Evolutionary conservation across 2,888 invertebrate genomes (phyloP).

Genomic region (Drosophila histrio): DNA sequence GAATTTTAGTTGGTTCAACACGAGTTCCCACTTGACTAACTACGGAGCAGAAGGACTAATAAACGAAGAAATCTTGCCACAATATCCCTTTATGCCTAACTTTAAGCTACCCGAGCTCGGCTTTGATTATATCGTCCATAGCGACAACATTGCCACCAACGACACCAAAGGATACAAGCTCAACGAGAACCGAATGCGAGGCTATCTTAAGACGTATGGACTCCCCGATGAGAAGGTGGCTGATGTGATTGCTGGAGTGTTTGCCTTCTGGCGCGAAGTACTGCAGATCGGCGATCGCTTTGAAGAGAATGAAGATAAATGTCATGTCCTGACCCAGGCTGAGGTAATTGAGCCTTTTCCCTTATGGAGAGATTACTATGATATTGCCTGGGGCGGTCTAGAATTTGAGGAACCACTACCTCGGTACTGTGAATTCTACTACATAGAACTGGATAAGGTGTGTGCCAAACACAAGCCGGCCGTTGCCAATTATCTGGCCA

Average conservation of each 20-base stretch:
- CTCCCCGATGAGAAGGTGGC: constrained; percentile 56
- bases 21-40: constrained; percentile 80
- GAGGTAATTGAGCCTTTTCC: constrained; percentile 13
- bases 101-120: constrained; percentile 80
- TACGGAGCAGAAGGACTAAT: constrained; percentile 70
- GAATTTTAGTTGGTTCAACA: constrained; percentile 82
- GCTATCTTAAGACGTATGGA: constrained; percentile 67
- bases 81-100: constrained; percentile 76
- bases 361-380: constrained; percentile 69
- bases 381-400: constrained; percentile 75
- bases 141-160: constrained; percentile 77
- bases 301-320: constrained; percentile 43
- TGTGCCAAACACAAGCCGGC: constrained; percentile 64
- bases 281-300: constrained; percentile 58
- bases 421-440: constrained; percentile 69
- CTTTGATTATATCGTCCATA: constrained; percentile 75
- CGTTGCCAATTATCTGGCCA: constrained; percentile 81
- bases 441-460: constrained; percentile 67
- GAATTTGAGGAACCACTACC: not conserved
- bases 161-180: constrained; percentile 71
- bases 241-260: constrained; percentile 63
- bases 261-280: constrained; percentile 72
- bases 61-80: constrained; percentile 58
- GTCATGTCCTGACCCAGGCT: constrained; percentile 10
- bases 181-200: constrained; percentile 75